Percentiles rank a stretch among this genome's conserved stretches.
Conservation (phyloP, 2,113 vertebrate species). For the Isichthys henryi region DNA sequence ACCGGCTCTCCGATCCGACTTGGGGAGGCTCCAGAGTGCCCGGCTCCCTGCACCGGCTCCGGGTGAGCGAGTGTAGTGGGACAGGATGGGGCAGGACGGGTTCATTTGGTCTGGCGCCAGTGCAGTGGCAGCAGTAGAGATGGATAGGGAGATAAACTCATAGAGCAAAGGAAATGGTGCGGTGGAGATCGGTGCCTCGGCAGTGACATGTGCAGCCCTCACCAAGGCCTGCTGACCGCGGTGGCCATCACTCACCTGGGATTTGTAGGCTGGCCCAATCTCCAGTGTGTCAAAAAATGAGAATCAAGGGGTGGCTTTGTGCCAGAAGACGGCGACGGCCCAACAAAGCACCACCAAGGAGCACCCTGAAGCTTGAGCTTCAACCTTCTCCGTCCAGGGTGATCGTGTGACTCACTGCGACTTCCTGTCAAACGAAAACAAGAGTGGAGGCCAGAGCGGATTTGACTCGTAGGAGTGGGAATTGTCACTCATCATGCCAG, state of each 20-base stretch:
- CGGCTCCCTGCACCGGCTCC: conserved; percentile 37
- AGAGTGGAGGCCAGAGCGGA: not conserved
- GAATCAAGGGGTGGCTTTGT: not conserved
- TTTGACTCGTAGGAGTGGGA: not conserved
- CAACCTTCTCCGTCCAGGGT: not conserved
- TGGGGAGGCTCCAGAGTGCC: not conserved
- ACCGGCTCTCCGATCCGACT: not conserved
- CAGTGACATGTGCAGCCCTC: not conserved
- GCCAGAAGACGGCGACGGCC: not conserved
- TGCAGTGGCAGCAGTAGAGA: not conserved
- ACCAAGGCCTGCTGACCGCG: not conserved
- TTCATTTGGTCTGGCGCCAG: conserved; percentile 43
- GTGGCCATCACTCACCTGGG: not conserved
- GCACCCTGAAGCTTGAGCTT: not conserved
- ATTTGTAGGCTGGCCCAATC: not conserved
- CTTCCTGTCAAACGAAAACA: not conserved
- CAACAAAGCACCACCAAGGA: not conserved
- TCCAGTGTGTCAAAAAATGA: not conserved
- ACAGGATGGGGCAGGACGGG: conserved; percentile 24
- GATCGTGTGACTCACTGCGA: not conserved
- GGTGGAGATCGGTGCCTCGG: too few species aligned
- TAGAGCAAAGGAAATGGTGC: conserved; percentile 16
- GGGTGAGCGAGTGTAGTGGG: conserved; percentile 34
- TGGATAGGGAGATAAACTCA: conserved; percentile 18
- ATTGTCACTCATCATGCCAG: not conserved